Base-by-base conservation (phyloP, 2,797 vertebrate species). In the Ptychadena robeensis region DNA sequence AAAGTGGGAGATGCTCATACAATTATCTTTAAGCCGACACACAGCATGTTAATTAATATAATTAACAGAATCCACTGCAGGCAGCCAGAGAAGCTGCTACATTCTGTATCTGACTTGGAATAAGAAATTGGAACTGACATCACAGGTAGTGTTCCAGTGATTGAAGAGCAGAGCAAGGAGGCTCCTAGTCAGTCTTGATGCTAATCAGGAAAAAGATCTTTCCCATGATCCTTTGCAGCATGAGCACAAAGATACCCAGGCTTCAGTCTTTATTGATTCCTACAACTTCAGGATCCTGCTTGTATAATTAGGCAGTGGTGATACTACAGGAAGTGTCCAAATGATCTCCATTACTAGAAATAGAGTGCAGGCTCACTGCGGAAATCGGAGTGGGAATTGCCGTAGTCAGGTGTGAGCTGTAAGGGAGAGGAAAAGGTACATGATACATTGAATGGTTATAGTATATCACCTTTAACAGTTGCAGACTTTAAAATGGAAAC, bases 311-410 rank as follows among this genome's bases (percentile, higher is more conserved):
- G 82, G 82, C 82, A 83, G 82, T 83, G 76, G 57, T 31, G 18
- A 35, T 22, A 48, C 31, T 44, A 38, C 63, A 9, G 61, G n/a
- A 6, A 18, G 15, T 6, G 40, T 59, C 57, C 57, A 61, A 11
- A 61, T 2, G n/a, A 64, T 34, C 64, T n/a, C 44, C 35, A 0
- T 66, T n/a, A 0, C 97, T 95, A 99, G 92, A 99, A 99, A 86
- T 98, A 98, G 27, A 99, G 96, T 9, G 97, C 98, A 0, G 96
- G 97, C 87, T 99, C 96, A 2, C 97, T 99, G 92, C 96, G 96
- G 95, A 96, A 99, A 92, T 97, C 97, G 0, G 97, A 95, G 80
- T 97, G 94, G 8, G 95, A 93, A 0, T 93, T 92, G 90, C 94
- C 94, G 86, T 96, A 94, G 0, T 96, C 97, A 0, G 97, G 97